phyloP scores from a whole-genome alignment of 2,888 invertebrate species.

The Chloroclysta siterata region DNA sequence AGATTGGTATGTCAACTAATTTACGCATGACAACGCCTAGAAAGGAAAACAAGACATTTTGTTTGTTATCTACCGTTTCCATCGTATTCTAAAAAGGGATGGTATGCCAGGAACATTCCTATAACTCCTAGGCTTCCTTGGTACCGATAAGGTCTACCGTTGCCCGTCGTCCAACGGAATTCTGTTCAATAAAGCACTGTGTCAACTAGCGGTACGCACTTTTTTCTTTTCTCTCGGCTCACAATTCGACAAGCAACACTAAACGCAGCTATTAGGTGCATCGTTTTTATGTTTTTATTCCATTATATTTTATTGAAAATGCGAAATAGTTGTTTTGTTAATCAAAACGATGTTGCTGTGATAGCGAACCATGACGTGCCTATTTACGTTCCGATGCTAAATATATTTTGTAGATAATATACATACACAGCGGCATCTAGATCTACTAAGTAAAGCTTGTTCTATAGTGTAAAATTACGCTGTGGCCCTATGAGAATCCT shows the following conservation, averaged over 20 bases:
- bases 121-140: constrained; percentile 38
- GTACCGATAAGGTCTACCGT: constrained; percentile 54
- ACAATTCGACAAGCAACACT: constrained; percentile 62
- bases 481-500: too few relatives aligned
- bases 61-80: constrained; percentile 31
- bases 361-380: constrained; percentile 27
- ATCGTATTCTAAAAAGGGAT: constrained; percentile 31
- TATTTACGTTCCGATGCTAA: constrained; percentile 23
- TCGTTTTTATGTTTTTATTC: constrained; percentile 27
- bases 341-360: constrained; percentile 8
- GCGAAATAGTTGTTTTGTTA: constrained; percentile 27
- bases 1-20: constrained; percentile 19
- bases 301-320: constrained; percentile 34
- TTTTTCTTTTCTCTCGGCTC: constrained; percentile 66
- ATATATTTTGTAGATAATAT: neutral
- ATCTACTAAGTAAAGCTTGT: too few relatives aligned
- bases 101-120: constrained; percentile 28
- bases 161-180: constrained; percentile 67
- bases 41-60: constrained; percentile 29
- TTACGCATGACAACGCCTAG: constrained; percentile 19
- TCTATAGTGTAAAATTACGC: too few relatives aligned
- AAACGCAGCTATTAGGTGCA: constrained; percentile 43
- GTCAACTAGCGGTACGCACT: constrained; percentile 79
- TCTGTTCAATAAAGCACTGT: constrained; percentile 80
- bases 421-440: too few relatives aligned